phyloP scores from a whole-genome alignment of 2,113 vertebrate genomes.

The Sapayoa aenigma region DNA sequence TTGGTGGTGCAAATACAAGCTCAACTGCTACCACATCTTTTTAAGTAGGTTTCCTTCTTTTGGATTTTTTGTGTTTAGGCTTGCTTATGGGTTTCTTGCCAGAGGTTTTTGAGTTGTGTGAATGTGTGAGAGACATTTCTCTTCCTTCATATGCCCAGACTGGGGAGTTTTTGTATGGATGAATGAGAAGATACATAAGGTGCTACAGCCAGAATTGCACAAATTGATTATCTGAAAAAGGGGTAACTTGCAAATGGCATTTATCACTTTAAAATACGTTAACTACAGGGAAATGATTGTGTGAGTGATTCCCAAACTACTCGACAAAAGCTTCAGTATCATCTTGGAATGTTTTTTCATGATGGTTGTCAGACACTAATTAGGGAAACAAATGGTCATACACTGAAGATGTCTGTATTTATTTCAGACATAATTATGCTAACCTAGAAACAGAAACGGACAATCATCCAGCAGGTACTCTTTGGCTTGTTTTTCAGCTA shows the following conservation, averaged over 20 bases:
- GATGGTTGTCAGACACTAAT: not conserved
- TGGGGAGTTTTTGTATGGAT: not conserved
- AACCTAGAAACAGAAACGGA: not conserved
- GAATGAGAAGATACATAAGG: not conserved
- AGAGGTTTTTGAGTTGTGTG: not conserved
- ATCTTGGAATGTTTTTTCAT: not conserved
- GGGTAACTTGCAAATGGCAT: not conserved
- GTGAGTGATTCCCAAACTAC: not conserved
- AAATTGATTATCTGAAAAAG: not conserved
- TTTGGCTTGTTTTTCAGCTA: not conserved
- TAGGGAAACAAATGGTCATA: not conserved
- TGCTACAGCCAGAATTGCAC: not conserved
- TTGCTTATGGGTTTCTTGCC: not conserved
- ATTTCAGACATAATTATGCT: not conserved
- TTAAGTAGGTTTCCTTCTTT: not conserved
- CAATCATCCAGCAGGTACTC: not conserved
- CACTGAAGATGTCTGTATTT: not conserved
- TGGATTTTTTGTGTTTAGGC: not conserved
- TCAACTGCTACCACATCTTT: not conserved
- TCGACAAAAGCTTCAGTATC: not conserved
- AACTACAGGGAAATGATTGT: not conserved
- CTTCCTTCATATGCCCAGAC: not conserved
- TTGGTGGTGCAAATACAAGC: not conserved
- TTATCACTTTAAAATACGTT: not conserved
- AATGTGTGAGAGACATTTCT: not conserved